Evolutionary conservation across 2,113 vertebrate genomes (phyloP), one percentile per base, ranked within the genome.

Genomic region (Callipepla californica): DNA sequence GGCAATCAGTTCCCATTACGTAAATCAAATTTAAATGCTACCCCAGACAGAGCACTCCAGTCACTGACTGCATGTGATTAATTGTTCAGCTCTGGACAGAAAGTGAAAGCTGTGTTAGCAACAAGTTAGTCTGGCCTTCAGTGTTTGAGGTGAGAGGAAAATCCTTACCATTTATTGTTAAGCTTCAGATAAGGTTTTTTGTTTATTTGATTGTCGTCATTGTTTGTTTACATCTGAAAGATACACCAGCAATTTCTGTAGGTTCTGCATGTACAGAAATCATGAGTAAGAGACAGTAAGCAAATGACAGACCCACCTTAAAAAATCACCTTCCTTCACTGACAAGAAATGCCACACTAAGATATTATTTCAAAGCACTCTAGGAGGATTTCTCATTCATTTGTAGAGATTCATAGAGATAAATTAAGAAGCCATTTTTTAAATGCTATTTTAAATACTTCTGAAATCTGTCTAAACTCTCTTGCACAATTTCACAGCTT

Each of bases 1-100:
- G 65, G 47, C 82, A 77, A 40, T 74, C 4, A 3, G 50, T 21
- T 91, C 55, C 42, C 61, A 74, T 88, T 80, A 83, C 40, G 26
- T 87, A 92, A 95, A 92, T 80, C 19, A 44, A 79, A 85, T 89
- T 80, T 74, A 92, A 92, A 70, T 74, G 82, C 51, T 59, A 6
- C 59, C 73, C 45, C 47, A 38, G 50, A 70, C 50, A 82, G 30
- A 85, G 40, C 30, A 65, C 48, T 83, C 82, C 40, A 80, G 81
- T 66, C 55, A 44, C 55, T 59, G 51, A 34, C 57, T 87, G n/a
- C 44, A 36, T 57, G 57, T 19, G 10, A 34, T 42, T 77, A 67
- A 83, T 45, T 69, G 81, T 81, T 19, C 73, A 22, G 17, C 61
- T 69, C 93, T 11, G 53, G 58, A 59, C 7, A 86, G 73, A 93